Evolutionary conservation across 2,888 invertebrate species (phyloP), one percentile per base, ranked within the genome.

Genomic region (Drosophila limbata): DNA sequence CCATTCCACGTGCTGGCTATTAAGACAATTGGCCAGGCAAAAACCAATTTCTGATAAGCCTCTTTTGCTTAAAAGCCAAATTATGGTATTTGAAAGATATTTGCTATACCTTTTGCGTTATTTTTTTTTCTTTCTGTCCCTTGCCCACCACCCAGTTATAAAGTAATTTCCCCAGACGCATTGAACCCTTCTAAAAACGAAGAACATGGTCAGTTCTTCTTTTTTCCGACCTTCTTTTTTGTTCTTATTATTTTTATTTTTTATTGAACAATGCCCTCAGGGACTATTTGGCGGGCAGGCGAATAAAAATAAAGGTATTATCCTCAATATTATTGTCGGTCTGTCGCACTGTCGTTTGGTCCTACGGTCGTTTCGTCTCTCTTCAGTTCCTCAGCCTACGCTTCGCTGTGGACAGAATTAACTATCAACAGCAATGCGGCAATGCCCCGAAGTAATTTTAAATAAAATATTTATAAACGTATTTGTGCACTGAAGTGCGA

Each of bases 381-480:
- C 59, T 25, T 48, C 31, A 15, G 39, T 45, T 50, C 42, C 25
- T 35, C 45, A 39, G 59, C 64, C 81, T 73, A 63, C 71, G 68
- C 57, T 44, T 48, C 48, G 13, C 59, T 59, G 64, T 64, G 85
- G 82, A 83, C 85, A 72, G 84, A 89, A 89, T 85, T 89, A 89
- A 88, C 84, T 88, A 83, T 86, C 90, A 73, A 74, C 83, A 63
- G 80, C 68, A 69, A 67, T 65, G 69, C 75, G 75, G 71, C 83
- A 83, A 79, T 80, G 77, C 90, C 83, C 84, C 68, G 67, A 81
- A 79, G 91, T 83, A 90, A 86, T 90, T 88, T 90, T 71, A 80
- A 78, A 90, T 91, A 86, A 91, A 89, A 87, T 80, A 90, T 88
- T 89, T 90, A 91, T 86, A 81, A 88, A 81, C 69, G 79, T 82